These are phyloP conservation scores for Drosophila pectinifera DNA, from an alignment of 1,140 invertebrate species.

Conservation along the genomic window DNA sequence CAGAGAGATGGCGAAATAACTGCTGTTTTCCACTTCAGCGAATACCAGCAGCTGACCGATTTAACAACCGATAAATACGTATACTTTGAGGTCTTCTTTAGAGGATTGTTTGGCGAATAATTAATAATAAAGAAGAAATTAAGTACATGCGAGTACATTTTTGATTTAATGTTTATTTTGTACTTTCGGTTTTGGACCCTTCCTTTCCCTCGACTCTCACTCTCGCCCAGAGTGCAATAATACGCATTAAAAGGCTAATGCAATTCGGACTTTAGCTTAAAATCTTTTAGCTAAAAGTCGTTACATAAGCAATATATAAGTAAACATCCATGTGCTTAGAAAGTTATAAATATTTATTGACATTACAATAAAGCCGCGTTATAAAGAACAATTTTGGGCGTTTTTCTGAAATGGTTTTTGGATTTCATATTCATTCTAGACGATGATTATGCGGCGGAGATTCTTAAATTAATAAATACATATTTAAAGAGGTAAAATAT, in stretches of 20 bases:
- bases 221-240: slow-evolving; percentile 48
- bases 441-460: too few relatives aligned
- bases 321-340: slow-evolving; percentile 81
- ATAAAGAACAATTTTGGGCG: slow-evolving; percentile 54
- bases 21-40: too few relatives aligned
- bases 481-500: neutral
- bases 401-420: too few relatives aligned
- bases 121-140: slow-evolving; percentile 28
- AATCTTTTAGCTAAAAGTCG: slow-evolving; percentile 72
- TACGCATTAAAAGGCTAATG: slow-evolving; percentile 48
- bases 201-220: too few relatives aligned
- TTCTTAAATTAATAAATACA: too few relatives aligned
- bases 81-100: too few relatives aligned
- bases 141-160: slow-evolving; percentile 20
- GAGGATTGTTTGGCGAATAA: slow-evolving; percentile 24
- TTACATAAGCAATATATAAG: slow-evolving; percentile 83
- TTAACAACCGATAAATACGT: too few relatives aligned
- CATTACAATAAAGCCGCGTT: slow-evolving; percentile 78
- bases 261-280: slow-evolving; percentile 68
- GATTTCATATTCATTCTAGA: too few relatives aligned
- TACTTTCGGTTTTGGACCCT: slow-evolving; percentile 35
- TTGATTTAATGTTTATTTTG: too few relatives aligned
- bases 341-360: slow-evolving; percentile 79
- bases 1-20: too few relatives aligned
- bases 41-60: too few relatives aligned